Percentiles rank a stretch among this genome's conserved stretches.
Conservation (phyloP, 2,797 vertebrate species). For the Poecilia wingei region DNA sequence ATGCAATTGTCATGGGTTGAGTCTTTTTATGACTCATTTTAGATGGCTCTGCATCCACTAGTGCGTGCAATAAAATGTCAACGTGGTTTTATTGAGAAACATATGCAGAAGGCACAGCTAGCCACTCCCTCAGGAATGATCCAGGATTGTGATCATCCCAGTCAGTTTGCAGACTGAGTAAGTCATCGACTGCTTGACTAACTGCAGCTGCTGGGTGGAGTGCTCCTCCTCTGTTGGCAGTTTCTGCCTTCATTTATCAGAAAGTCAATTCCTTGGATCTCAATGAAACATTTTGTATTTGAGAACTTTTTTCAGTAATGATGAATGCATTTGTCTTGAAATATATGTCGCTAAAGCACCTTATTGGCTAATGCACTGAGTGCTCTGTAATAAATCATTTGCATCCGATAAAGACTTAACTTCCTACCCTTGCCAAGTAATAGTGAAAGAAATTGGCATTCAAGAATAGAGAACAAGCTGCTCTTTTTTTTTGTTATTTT, state of each 20-base stretch:
- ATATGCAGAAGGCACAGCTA: constrained; percentile 31
- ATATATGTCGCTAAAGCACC: constrained; percentile 29
- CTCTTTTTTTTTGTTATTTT: not conserved
- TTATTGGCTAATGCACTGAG: constrained; percentile 13
- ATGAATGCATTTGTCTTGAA: constrained; percentile 10
- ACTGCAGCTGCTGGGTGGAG: constrained; percentile 72
- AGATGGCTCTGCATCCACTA: constrained; percentile 26
- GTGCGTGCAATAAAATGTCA: constrained; percentile 23
- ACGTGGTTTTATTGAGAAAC: constrained; percentile 30
- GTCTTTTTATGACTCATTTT: constrained; percentile 25
- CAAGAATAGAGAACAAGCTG: constrained; percentile 13
- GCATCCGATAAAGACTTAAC: not conserved
- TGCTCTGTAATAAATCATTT: constrained; percentile 14
- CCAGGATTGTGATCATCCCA: constrained; percentile 22
- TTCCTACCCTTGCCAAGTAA: constrained; percentile 3
- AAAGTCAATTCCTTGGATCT: constrained; percentile 47
- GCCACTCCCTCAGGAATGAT: constrained; percentile 29
- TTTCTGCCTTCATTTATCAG: constrained; percentile 47
- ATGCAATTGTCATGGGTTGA: constrained; percentile 46
- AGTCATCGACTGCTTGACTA: constrained; percentile 42
- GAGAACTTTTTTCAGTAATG: constrained; percentile 15
- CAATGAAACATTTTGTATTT: constrained; percentile 31
- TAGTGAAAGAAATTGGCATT: constrained; percentile 22
- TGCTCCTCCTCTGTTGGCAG: constrained; percentile 36
- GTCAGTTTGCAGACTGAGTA: constrained; percentile 9